Conservation (phyloP, 2,888 invertebrate species). For the Mimas tiliae region DNA sequence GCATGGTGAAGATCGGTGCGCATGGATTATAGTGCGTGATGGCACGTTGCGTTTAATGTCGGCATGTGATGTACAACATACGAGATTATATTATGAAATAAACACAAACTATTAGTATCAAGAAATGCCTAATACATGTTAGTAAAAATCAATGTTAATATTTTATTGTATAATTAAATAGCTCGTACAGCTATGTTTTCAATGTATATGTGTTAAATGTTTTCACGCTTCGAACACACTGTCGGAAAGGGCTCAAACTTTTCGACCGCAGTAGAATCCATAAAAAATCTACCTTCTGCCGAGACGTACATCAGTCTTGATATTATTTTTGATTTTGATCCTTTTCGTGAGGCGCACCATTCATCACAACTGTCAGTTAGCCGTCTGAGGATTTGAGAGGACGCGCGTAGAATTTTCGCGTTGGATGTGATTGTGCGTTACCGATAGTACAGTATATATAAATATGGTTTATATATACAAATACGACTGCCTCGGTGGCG, state of each 20-base stretch:
- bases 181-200: neutral
- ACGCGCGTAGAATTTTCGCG: constrained; percentile 20
- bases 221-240: neutral
- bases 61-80: no score
- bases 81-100: no score
- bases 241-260: neutral
- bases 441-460: neutral
- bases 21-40: no score
- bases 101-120: no score
- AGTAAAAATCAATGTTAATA: no score
- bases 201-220: no score
- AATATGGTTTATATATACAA: neutral
- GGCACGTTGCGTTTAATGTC: no score
- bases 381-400: constrained; percentile 26
- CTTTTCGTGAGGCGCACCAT: constrained; percentile 30
- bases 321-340: constrained; percentile 12
- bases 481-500: no score
- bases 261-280: no score
- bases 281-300: no score
- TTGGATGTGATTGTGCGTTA: constrained; percentile 2
- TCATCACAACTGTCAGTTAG: constrained; percentile 37
- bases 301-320: neutral
- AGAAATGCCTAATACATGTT: no score
- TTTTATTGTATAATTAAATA: neutral
- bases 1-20: no score